These are phyloP conservation scores for Patiria miniata DNA, from an alignment of 35 echinoderm and acorn worm species.

Conservation along the genomic window DNA sequence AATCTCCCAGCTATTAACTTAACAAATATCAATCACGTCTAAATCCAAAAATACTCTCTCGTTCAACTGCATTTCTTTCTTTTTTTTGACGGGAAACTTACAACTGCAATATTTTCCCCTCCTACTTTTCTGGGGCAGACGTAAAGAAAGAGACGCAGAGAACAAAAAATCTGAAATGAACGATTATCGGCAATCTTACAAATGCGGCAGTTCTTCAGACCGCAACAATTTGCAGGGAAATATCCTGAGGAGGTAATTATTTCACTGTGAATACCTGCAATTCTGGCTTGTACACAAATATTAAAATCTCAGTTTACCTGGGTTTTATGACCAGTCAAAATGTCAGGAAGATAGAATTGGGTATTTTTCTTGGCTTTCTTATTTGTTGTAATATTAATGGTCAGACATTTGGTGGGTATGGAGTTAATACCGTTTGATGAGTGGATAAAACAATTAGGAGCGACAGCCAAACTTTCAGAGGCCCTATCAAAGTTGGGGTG, in stretches of 20 bases:
- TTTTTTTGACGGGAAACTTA: background rate
- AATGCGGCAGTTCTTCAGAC: background rate
- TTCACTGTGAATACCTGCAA: too few species aligned
- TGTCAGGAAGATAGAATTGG: too few species aligned
- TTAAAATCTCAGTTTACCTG: too few species aligned
- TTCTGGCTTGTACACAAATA: too few species aligned
- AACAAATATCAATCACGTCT: slow-evolving; percentile 15
- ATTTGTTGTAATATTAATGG: background rate
- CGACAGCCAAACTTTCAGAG: slow-evolving; percentile 10
- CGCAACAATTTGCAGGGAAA: background rate
- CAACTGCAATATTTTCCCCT: background rate
- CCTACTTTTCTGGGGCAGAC: background rate
- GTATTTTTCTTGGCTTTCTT: too few species aligned
- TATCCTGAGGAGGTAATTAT: background rate
- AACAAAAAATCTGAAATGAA: background rate
- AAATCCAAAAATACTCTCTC: too few species aligned
- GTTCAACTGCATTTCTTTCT: background rate
- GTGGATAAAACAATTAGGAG: slow-evolving; percentile 8
- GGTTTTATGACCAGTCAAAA: too few species aligned
- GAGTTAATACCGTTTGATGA: slow-evolving; percentile 11
- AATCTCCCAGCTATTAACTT: slow-evolving; percentile 15
- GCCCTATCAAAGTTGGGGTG: background rate
- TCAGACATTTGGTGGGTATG: background rate
- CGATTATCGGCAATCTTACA: background rate
- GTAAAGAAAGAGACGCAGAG: background rate